Base-by-base conservation (phyloP, 2,888 invertebrate species). In the Hyposoter didymator region DNA sequence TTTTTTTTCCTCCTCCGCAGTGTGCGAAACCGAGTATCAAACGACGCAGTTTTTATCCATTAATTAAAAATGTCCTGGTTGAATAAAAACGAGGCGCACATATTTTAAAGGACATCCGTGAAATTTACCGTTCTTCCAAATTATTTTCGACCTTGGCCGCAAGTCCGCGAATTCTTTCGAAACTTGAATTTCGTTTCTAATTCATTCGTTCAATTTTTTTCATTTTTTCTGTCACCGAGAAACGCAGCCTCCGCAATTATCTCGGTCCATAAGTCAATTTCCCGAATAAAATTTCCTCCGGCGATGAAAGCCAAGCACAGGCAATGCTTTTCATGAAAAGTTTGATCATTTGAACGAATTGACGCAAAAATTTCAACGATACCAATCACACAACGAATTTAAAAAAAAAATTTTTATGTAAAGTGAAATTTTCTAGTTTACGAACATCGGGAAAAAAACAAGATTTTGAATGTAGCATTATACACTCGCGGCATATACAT, bases 391-490 rank as follows among this genome's bases (percentile, higher is more conserved):
- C n/a, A n/a, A n/a, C n/a, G n/a, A n/a, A n/a, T n/a, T n/a, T n/a
- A n/a, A n/a, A n/a, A n/a, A n/a, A n/a, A n/a, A n/a, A n/a, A n/a
- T n/a, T n/a, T n/a, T n/a, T n/a, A n/a, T n/a, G n/a, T n/a, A 45
- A 45, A 39, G 5, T 43, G 3, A 47, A 69, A 47, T 45, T 69
- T 69, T 47, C 3, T 64, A 8, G 19, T 64, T 39, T 3, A 64
- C 39, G n/a, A 64, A 64, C 8, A 64, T n/a, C n/a, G 7, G 64
- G 64, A n/a, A 17, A 64, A 6, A 32, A 62, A 62, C 22, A 14
- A 83, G 82, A 80, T 80, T 73, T 78, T 43, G 82, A 70, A 84
- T 87, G 87, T 87, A 83, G 75, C 85, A n/a, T 39, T 35, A n/a
- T n/a, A 3, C n/a, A 17, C 64, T 64, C 35, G 6, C 0, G 8